Evolutionary conservation across 2,113 vertebrate genomes (phyloP), one percentile per base, ranked within the genome.

Genomic region (Bufo gargarizans): DNA sequence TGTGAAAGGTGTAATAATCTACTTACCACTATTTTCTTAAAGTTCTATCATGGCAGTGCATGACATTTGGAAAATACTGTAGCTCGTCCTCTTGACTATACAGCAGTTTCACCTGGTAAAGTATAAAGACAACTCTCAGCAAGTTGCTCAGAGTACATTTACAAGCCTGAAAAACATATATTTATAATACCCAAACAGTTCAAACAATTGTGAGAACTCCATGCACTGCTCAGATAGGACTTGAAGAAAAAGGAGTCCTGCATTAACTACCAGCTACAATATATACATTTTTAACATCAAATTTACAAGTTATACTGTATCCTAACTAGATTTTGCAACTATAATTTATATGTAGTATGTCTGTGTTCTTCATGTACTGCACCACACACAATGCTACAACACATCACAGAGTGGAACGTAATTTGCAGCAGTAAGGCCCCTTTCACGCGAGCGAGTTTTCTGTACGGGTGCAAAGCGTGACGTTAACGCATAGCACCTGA

Each of bases 121-220:
- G 82, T 84, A 84, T 84, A 84, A 84, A 84, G n/a, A 84, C 63
- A 84, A 84, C 82, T 84, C 82, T 84, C 65, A 84, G 82, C 82
- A 84, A 69, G n/a, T 45, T 71, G 82, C 82, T 84, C 82, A 84
- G 82, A 84, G 65, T 69, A 65, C 50, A 50, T 83, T 83, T 83
- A 20, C 81, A 84, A 55, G n/a, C 47, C 45, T 71, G 49, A 84
- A 69, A 84, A 50, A 84, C n/a, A 84, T n/a, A 65, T 47, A 49
- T 53, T 3, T 84, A 33, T 22, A 69, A 67, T 69, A 33, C 3
- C 20, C 47, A 49, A 82, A 84, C 20, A 84, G 17, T 9, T 71
- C n/a, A 69, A n/a, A 67, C 19, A 59, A 22, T 14, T 17, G 20
- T 33, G 65, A 50, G n/a, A 84, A 14, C 11, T 83, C 81, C 61